These are phyloP conservation scores for Eurosta solidaginis DNA, from an alignment of 1,140 invertebrate species.

Conservation along the genomic window DNA sequence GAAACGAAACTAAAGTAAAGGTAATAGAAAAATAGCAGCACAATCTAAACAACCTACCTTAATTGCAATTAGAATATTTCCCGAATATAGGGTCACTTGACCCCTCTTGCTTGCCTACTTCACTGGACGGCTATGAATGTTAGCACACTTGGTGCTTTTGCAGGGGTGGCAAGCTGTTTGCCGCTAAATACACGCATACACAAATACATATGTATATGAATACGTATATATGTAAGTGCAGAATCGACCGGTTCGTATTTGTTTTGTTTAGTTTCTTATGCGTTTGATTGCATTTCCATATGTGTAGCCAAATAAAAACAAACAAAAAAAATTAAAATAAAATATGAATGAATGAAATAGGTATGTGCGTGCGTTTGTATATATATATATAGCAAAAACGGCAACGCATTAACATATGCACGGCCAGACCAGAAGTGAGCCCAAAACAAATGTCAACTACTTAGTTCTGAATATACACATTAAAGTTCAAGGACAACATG, in stretches of 20 bases:
- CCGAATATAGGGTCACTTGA: too few species aligned
- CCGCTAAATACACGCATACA: not conserved
- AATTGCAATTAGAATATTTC: too few species aligned
- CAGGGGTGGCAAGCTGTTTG: not conserved
- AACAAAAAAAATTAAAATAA: not conserved
- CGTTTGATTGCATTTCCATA: not conserved
- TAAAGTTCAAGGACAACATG: slow-evolving; percentile 19
- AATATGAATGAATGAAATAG: not conserved
- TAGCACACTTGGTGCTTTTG: not conserved
- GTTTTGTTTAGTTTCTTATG: not conserved
- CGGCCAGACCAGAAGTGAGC: slow-evolving; percentile 10
- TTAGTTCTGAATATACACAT: not conserved
- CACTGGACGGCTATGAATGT: too few species aligned
- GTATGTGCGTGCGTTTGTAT: too few species aligned
- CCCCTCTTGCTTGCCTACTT: too few species aligned
- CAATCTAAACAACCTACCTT: too few species aligned
- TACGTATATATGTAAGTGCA: too few species aligned
- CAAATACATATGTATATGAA: not conserved
- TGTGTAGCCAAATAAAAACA: not conserved
- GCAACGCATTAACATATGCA: not conserved
- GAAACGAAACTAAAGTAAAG: too few species aligned
- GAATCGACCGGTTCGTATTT: not conserved
- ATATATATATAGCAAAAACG: not conserved
- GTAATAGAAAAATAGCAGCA: too few species aligned
- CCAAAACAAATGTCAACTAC: slow-evolving; percentile 24